Percentiles rank a stretch among this genome's conserved stretches.
These are phyloP conservation scores for Cygnus buccinator DNA, from an alignment of 2,113 vertebrate genomes.

Conservation along the genomic window DNA sequence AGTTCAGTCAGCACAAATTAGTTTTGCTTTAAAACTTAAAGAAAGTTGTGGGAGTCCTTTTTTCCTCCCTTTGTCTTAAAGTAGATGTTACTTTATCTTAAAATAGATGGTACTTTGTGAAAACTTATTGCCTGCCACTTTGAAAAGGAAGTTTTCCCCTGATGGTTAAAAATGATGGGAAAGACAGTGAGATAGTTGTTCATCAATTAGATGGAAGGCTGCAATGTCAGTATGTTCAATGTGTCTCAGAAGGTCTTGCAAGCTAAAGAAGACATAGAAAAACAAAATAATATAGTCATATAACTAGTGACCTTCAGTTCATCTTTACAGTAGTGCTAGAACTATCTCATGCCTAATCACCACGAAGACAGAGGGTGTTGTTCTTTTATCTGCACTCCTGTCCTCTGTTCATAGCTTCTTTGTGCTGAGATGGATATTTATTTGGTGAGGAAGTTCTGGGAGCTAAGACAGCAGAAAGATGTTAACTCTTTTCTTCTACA, in stretches of 20 bases:
- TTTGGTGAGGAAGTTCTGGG: neutral
- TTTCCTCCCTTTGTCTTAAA: neutral
- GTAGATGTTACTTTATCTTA: neutral
- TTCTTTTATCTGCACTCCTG: rapidly evolving
- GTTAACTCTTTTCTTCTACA: neutral
- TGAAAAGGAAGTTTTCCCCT: neutral
- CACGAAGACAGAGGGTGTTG: neutral
- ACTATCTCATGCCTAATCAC: neutral
- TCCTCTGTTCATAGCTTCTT: neutral
- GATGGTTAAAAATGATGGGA: neutral
- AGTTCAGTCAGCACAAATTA: neutral
- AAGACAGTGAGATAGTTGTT: neutral
- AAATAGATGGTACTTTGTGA: neutral
- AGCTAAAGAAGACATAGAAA: neutral
- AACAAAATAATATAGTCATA: neutral
- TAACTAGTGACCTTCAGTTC: neutral
- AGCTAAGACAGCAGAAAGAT: neutral
- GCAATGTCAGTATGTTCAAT: neutral
- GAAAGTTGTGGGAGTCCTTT: neutral
- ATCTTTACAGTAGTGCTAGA: neutral
- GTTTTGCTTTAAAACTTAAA: neutral
- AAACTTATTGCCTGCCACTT: neutral
- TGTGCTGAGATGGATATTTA: neutral
- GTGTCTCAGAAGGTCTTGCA: neutral
- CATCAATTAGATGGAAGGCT: neutral